Percentiles rank a stretch among this genome's conserved stretches.
Evolutionary conservation across 2,888 invertebrate species (phyloP).

Genomic region (Glaucopsyche alexis): DNA sequence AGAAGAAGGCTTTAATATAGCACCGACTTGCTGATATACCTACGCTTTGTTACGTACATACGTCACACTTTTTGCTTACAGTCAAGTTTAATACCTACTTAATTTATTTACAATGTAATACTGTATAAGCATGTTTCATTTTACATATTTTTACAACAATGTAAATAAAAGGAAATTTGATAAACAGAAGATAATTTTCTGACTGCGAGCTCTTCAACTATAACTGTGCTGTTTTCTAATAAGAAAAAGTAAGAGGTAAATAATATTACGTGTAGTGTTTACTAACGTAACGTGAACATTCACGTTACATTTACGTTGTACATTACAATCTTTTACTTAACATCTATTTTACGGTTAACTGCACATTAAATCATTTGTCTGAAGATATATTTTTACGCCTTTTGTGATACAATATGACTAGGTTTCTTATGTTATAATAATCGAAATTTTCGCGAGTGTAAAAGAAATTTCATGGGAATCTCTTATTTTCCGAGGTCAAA

Average conservation of each 20-base stretch:
- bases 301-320: conserved; percentile 3
- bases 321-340: conserved; percentile 1
- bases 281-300: conserved; percentile 17
- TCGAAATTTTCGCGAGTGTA: too few relatives aligned
- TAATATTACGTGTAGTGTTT: background rate
- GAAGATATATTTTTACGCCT: background rate
- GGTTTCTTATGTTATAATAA: background rate
- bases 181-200: background rate
- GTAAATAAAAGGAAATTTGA: background rate
- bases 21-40: conserved; percentile 14
- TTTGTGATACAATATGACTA: background rate
- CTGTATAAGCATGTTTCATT: background rate
- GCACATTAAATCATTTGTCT: background rate
- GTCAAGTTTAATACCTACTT: background rate
- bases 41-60: background rate
- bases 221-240: background rate
- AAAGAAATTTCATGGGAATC: too few relatives aligned
- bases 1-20: conserved; percentile 36
- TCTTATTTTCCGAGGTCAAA: too few relatives aligned
- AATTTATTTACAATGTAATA: background rate
- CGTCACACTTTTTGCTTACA: conserved; percentile 5
- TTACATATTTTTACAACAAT: background rate
- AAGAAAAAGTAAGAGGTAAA: conserved; percentile 14
- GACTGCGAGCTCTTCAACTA: background rate
- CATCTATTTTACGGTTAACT: conserved; percentile 1